Evolutionary conservation across 2,888 invertebrate species (phyloP), one percentile per base, ranked within the genome.

Genomic region (Drosophila kokeensis): DNA sequence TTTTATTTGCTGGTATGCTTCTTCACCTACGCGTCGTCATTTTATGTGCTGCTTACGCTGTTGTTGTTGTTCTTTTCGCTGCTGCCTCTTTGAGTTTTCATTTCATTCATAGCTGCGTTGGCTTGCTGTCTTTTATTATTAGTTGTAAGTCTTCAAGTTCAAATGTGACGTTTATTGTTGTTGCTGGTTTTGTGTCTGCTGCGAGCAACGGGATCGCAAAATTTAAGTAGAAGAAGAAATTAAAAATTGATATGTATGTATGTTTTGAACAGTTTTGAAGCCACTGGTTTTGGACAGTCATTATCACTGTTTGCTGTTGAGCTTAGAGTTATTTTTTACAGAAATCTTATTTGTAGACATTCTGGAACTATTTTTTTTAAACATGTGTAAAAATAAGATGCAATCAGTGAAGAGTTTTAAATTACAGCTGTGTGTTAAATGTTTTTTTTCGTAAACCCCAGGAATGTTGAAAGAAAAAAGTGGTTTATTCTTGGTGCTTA

Each of bases 21-120:
- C 79, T 79, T 78, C 69, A 80, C 78, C 76, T 75, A 78, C 76
- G 80, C 71, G 61, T 58, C 75, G 69, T 48, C 66, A 48, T 60
- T 71, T 71, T 75, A 55, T 79, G 76, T 71, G 70, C 61, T 61
- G 61, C 38, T 74, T 57, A 59, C 63, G 18, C 48, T 65, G 27
- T 49, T 63, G 15, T 40, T 62, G 52, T 13, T 62, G 45, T 53
- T 49, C 30, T 18, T 18, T 5, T 50, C 49, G 42, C 45, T 57
- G 65, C 52, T 72, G 59, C 67, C 74, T 79, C 83, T 80, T 86
- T 53, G 64, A 65, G 55, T 76, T 83, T 70, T 72, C 67, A 63
- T 66, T 64, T 84, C 70, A 73, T 83, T 83, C 76, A 75, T 79
- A 54, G 61, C 63, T 34, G 40, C 24, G 45, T 45, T 24, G 45